Evolutionary conservation across 1,140 invertebrate genomes (phyloP).

Genomic region (Bombus sylvicola): DNA sequence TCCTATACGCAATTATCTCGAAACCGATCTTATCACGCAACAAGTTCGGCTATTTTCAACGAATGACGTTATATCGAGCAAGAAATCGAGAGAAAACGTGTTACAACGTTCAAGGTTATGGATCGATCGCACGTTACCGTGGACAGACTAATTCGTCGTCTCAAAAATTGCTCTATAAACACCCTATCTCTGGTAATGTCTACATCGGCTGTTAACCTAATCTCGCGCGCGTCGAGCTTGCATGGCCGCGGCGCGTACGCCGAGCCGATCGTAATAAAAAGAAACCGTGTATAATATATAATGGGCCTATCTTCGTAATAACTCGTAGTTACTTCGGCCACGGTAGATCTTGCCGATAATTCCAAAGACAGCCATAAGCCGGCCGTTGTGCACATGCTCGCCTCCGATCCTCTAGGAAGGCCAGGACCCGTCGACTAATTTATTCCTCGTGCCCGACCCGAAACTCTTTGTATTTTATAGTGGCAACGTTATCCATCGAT

Average conservation of each 20-base stretch:
- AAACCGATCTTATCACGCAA: neutral
- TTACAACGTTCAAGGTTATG: neutral
- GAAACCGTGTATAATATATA: conserved; percentile 71
- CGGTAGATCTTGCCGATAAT: conserved; percentile 67
- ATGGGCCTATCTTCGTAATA: conserved; percentile 71
- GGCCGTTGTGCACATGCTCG: conserved; percentile 18
- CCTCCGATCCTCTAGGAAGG: conserved; percentile 18
- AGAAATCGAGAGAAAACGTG: neutral
- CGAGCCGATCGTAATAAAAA: conserved; percentile 59
- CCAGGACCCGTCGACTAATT: conserved; percentile 36
- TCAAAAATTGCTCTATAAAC: conserved; percentile 67
- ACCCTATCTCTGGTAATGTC: conserved; percentile 66
- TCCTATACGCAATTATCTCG: neutral
- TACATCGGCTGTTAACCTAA: conserved; percentile 61
- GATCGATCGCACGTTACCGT: neutral
- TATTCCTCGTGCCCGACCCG: conserved; percentile 22
- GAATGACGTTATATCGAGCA: neutral
- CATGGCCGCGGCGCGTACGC: conserved; percentile 20
- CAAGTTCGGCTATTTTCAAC: neutral
- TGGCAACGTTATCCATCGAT: conserved; percentile 37
- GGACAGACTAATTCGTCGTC: conserved; percentile 32
- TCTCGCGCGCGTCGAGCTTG: conserved; percentile 35
- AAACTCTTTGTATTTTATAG: conserved; percentile 44
- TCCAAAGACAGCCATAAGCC: conserved; percentile 59
- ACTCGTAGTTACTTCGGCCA: conserved; percentile 64